Conservation (phyloP, 2,888 invertebrate genomes). For the Petrophora chlorosata region DNA sequence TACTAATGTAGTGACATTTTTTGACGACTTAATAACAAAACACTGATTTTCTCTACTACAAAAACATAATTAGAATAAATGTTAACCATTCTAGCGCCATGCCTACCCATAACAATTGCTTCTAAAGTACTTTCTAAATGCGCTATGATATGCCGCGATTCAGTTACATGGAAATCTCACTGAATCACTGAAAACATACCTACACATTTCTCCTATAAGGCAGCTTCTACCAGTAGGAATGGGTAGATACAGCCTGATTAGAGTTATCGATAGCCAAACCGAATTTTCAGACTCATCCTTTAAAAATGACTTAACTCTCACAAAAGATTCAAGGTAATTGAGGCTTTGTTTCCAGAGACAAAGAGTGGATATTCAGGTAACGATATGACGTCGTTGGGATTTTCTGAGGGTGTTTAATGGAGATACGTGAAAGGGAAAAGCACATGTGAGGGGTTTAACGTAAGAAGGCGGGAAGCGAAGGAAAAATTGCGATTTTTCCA, state of each 20-base stretch:
- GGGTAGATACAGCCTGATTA: slow-evolving; percentile 20
- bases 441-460: slow-evolving; percentile 38
- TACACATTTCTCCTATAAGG: too few relatives aligned
- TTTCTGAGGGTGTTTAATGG: background rate
- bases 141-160: too few relatives aligned
- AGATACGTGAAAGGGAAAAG: slow-evolving; percentile 41
- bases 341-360: accelerated
- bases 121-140: too few relatives aligned
- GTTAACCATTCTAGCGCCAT: too few relatives aligned
- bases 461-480: slow-evolving; percentile 51
- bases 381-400: background rate
- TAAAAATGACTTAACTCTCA: background rate
- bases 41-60: too few relatives aligned
- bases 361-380: slow-evolving; percentile 5
- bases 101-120: too few relatives aligned
- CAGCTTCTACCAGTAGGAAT: background rate
- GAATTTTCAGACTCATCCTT: slow-evolving; percentile 11
- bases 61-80: too few relatives aligned
- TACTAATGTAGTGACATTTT: too few relatives aligned
- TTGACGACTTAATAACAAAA: too few relatives aligned
- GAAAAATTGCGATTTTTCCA: slow-evolving; percentile 59
- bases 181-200: too few relatives aligned
- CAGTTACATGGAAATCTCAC: too few relatives aligned
- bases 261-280: slow-evolving; percentile 28
- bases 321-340: background rate